Evolutionary conservation across 2,888 invertebrate genomes (phyloP), one percentile per base, ranked within the genome.

Genomic region (Drosophila paramelanica): DNA sequence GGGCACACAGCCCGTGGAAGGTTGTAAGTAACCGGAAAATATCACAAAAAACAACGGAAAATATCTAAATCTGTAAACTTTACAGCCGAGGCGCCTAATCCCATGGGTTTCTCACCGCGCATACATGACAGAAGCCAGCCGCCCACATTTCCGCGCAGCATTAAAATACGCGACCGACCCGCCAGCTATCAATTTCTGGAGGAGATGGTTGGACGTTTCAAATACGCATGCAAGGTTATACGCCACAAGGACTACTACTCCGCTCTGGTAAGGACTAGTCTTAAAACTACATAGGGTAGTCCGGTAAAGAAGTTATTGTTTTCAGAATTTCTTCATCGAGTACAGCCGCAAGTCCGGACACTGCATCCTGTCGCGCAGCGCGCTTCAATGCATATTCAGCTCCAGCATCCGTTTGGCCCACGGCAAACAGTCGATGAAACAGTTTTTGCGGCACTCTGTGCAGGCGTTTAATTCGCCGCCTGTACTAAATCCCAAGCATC

Each of bases 81-180:
- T 47, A 8, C 47, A 92, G 92, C 92, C 53, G 96, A 96, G 82
- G 94, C 95, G 70, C 96, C 96, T 7, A 95, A 95, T 90, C 95
- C 96, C n/a, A 95, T 97, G 94, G 99, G 99, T 1, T 99, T 99
- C 93, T 98, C 99, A 90, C 98, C 98, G 3, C 95, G 98, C 92
- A 96, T 98, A 46, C 99, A 99, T 93, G 98, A 98, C 92, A 95
- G 98, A 45, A 94, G 98, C 52, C 93, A 99, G 59, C 99, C 99
- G n/a, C 98, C 99, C 0, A 98, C 99, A 17, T 99, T 99, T 93
- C 99, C 99, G 0, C 95, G 99, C 20, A 98, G 98, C 92, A 98
- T 98, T 0, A 96, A 97, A 92, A 98, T 99, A 88, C 96, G 96
- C 81, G 95, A 96, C 47, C 93, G 95, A 11, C 89, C 92, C 33